phyloP scores from a whole-genome alignment of 2,797 vertebrate species.

The Poeciliopsis infans region DNA sequence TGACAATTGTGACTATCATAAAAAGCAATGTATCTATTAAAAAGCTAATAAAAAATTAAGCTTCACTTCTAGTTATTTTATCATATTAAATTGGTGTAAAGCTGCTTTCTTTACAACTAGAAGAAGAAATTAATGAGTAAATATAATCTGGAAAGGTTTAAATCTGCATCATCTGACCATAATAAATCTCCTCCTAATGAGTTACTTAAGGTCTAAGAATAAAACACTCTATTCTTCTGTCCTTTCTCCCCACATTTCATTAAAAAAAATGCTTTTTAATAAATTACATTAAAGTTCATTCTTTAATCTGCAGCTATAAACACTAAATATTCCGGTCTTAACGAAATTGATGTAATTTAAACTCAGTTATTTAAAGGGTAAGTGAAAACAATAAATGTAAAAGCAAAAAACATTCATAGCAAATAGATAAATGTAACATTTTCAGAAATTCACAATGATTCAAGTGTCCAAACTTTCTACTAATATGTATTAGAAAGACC shows the following conservation, averaged over 20 bases:
- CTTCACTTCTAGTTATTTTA: not conserved
- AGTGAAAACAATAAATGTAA: not conserved
- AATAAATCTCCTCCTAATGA: not conserved
- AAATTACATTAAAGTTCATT: not conserved
- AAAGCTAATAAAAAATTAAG: not conserved
- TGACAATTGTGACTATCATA: not conserved
- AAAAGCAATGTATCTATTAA: not conserved
- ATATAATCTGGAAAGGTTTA: not conserved
- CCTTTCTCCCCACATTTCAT: not conserved
- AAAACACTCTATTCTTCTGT: not conserved
- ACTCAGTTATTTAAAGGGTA: not conserved
- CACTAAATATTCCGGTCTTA: not conserved
- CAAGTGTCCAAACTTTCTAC: not conserved
- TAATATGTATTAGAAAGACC: not conserved
- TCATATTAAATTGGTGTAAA: not conserved
- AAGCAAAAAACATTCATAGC: not conserved
- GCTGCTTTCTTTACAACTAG: not conserved
- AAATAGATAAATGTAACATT: not conserved
- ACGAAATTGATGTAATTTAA: not conserved
- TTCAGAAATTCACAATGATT: not conserved
- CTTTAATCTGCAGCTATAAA: not conserved
- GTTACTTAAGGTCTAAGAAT: not conserved
- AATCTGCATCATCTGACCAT: not conserved
- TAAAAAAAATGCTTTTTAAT: not conserved
- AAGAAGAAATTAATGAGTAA: not conserved